A percentile compares a stretch with the other conserved stretches of the same genome.
Conservation (phyloP, 2,888 invertebrate genomes). For the Laspeyria flexula region DNA sequence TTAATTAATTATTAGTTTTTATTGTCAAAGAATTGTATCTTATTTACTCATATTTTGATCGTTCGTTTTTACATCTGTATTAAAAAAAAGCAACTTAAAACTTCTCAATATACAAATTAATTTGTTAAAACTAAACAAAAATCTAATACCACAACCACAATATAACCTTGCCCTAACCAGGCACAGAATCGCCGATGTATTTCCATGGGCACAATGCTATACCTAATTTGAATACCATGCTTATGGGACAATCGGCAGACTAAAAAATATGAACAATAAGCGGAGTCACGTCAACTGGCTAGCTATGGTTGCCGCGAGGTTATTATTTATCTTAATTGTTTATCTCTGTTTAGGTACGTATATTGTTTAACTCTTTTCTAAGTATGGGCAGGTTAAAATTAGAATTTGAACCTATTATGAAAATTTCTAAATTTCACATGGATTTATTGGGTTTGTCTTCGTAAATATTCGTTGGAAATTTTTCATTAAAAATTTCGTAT, state of each 20-base stretch:
- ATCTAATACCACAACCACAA: background rate
- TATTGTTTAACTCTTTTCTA: background rate
- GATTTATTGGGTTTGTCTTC: too few relatives aligned
- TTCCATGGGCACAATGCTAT: conserved; percentile 76
- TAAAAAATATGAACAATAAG: conserved; percentile 81
- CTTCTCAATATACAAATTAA: too few relatives aligned
- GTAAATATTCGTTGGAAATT: too few relatives aligned
- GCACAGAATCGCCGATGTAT: conserved; percentile 65
- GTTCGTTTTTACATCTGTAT: too few relatives aligned
- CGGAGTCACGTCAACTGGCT: conserved; percentile 63
- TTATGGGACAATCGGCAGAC: conserved; percentile 70
- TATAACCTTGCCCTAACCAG: conserved; percentile 43
- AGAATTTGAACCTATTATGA: too few relatives aligned
- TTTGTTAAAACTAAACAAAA: background rate
- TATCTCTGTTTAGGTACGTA: conserved; percentile 9
- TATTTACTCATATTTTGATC: too few relatives aligned
- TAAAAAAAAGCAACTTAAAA: too few relatives aligned
- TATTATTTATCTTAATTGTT: conserved; percentile 32
- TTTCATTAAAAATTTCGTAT: too few relatives aligned
- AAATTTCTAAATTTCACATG: too few relatives aligned
- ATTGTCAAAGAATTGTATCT: too few relatives aligned
- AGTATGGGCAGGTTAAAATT: too few relatives aligned
- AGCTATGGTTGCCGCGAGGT: conserved; percentile 54
- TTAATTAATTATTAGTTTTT: too few relatives aligned
- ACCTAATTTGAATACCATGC: conserved; percentile 83